Evolutionary conservation across 2,113 vertebrate genomes (phyloP).

Genomic region (Pseudorhombus dupliciocellatus): DNA sequence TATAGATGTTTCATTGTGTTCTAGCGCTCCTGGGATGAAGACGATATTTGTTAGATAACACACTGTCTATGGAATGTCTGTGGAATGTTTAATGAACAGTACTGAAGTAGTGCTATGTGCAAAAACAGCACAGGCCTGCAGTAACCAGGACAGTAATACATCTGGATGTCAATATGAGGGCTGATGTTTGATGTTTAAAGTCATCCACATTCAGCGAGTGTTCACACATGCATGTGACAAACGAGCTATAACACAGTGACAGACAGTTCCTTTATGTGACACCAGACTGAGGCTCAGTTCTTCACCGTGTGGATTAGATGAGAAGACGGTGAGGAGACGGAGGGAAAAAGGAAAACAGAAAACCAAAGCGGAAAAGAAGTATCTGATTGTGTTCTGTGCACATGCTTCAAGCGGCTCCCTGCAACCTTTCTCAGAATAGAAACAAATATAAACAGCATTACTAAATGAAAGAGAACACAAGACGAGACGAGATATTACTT

Average conservation of each 20-base stretch:
- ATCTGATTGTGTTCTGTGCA: neutral
- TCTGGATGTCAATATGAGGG: neutral
- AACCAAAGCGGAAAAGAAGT: neutral
- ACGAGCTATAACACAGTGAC: neutral
- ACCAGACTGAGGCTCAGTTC: neutral
- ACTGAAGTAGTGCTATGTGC: too few relatives aligned
- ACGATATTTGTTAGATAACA: too few relatives aligned
- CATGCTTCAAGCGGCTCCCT: neutral
- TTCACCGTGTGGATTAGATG: neutral
- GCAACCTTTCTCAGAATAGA: neutral
- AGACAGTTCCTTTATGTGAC: neutral
- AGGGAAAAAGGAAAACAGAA: constrained; percentile 1
- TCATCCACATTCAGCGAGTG: neutral
- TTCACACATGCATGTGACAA: neutral
- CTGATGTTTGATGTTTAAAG: neutral
- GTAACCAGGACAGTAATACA: neutral
- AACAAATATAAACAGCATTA: constrained; percentile 15
- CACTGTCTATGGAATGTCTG: too few relatives aligned
- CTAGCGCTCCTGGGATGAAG: too few relatives aligned
- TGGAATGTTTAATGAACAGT: too few relatives aligned
- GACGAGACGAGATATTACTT: neutral
- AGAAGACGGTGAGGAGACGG: neutral
- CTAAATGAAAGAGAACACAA: constrained; percentile 20
- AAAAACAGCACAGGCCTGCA: neutral
- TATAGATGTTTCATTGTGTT: neutral